phyloP scores from a whole-genome alignment of 2,888 invertebrate genomes.

The Actias luna region DNA sequence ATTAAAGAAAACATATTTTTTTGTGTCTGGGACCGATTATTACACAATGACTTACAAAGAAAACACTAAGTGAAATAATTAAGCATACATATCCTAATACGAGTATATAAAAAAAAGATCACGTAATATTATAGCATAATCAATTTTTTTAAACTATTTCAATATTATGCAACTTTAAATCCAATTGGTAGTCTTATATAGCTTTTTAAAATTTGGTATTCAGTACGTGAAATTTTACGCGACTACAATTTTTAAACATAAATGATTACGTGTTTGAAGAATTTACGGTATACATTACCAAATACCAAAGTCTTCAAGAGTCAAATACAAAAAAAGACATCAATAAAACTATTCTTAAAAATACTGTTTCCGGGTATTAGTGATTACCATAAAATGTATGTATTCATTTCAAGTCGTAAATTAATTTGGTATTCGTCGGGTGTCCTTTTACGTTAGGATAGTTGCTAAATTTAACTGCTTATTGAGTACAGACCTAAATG shows the following conservation, averaged over 20 bases:
- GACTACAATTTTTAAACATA: not conserved
- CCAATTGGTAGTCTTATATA: too few species aligned
- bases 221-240: not conserved
- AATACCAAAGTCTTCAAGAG: not conserved
- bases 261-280: not conserved
- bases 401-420: slow-evolving; percentile 36
- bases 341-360: slow-evolving; percentile 20
- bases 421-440: slow-evolving; percentile 53
- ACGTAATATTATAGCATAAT: too few species aligned
- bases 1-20: too few species aligned
- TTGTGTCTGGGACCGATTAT: too few species aligned
- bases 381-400: slow-evolving; percentile 56
- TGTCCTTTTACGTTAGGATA: slow-evolving; percentile 43
- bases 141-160: too few species aligned
- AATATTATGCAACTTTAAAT: too few species aligned
- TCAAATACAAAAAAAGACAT: not conserved
- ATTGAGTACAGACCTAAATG: not conserved
- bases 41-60: too few species aligned
- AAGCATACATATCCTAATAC: too few species aligned
- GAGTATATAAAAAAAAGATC: too few species aligned
- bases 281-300: not conserved
- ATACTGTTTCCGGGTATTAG: slow-evolving; percentile 25
- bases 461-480: not conserved
- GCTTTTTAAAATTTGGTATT: too few species aligned
- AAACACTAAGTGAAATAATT: too few species aligned